Conservation (phyloP, 2,888 invertebrate species). For the Folsomia candida region DNA sequence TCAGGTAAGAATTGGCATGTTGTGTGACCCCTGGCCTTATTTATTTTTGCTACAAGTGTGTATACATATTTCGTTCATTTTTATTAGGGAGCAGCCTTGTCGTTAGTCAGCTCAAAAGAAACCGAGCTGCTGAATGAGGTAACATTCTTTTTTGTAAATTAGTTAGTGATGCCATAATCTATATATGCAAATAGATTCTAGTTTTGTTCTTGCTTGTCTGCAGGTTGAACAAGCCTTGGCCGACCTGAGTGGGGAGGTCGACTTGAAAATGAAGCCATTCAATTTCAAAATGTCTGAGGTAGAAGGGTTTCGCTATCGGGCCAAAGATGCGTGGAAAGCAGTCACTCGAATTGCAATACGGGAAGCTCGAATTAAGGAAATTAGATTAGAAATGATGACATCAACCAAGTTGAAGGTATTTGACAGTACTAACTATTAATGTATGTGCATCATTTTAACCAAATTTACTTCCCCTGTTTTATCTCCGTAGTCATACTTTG, state of each 20-base stretch:
- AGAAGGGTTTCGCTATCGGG: constrained; percentile 91
- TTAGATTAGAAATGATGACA: constrained; percentile 87
- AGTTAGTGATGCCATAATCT: too few relatives aligned
- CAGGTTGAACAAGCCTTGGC: constrained; percentile 66
- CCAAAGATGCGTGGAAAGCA: constrained; percentile 91
- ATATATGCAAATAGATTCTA: too few relatives aligned
- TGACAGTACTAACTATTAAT: too few relatives aligned
- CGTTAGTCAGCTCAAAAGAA: constrained; percentile 82
- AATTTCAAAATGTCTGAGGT: constrained; percentile 93
- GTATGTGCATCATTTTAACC: too few relatives aligned
- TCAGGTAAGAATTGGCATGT: constrained; percentile 58
- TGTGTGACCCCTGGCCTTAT: background rate
- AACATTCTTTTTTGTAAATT: constrained; percentile 1
- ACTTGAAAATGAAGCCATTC: constrained; percentile 64
- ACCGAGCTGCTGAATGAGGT: constrained; percentile 62
- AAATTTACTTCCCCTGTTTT: too few relatives aligned
- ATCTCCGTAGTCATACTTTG: constrained; percentile 87
- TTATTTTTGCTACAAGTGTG: background rate
- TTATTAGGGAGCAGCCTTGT: constrained; percentile 74
- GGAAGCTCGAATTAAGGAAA: constrained; percentile 92
- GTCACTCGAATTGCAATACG: constrained; percentile 90
- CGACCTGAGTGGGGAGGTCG: constrained; percentile 66
- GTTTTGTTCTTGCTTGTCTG: background rate
- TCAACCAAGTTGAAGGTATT: constrained; percentile 80
- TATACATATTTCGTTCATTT: constrained; percentile 21